Base-by-base conservation (phyloP, 2,888 invertebrate species). In the Ectropis crepuscularia region DNA sequence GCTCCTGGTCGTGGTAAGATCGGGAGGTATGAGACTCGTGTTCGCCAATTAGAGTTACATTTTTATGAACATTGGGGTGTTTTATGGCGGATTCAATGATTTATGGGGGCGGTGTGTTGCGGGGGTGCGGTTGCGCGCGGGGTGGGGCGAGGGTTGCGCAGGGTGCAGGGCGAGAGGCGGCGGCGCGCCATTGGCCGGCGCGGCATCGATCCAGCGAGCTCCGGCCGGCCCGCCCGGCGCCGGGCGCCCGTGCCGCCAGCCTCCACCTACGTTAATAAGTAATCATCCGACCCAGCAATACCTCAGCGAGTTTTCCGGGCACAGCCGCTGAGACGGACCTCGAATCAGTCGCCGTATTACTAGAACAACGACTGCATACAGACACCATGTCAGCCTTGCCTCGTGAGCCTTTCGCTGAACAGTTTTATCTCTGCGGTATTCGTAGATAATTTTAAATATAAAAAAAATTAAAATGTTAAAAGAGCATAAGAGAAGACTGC, bases 191-290 rank as follows among this genome's bases (percentile, higher is more conserved):
- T 93, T 93, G 93, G 93, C 88, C 88, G 89, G 80, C 83, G 78
- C 87, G 79, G 87, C 91, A 93, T 92, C 92, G 92, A 93, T 92
- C 92, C 86, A 87, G 82, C 86, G 88, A 87, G 86, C 88, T 88
- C 83, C 72, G 72, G 82, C 86, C 86, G 89, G 83, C 91, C 90
- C 90, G 90, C 90, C 92, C 90, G 90, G 90, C 81, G 86, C 86
- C 88, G 83, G 16, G 16, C 16, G 16, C 16, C 4, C 16, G 16
- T 28, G 16, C 16, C 16, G 82, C 88, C 89, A 86, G 86, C 90
- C 92, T 90, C 91, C 92, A 91, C 90, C 92, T 90, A 92, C 91
- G 92, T 92, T 92, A 92, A 92, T 92, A 92, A 92, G 92, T 92
- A 92, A 92, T 92, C 91, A 90, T 90, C 87, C 90, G 89, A 90